A percentile compares a stretch with the other conserved stretches of the same genome.
Conservation (phyloP, 2,113 vertebrate genomes). For the Chamaea fasciata region DNA sequence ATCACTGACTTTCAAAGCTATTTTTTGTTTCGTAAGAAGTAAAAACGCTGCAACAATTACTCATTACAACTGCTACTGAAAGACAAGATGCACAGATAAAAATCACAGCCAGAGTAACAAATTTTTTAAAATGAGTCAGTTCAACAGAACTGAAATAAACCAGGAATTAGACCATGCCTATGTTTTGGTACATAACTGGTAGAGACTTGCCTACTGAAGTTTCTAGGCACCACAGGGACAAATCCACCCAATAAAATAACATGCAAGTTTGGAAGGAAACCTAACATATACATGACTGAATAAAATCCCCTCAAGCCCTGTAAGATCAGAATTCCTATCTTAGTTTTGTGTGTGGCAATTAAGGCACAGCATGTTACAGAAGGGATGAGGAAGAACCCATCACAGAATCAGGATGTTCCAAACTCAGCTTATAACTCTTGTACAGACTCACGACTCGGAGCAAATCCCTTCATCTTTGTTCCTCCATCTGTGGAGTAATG, state of each 20-base stretch:
- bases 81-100: background rate
- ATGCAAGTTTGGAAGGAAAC: background rate
- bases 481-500: background rate
- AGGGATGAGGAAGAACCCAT: background rate
- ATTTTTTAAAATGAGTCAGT: background rate
- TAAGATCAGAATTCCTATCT: background rate
- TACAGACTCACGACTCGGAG: background rate
- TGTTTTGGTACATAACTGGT: background rate
- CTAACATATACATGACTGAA: rapidly evolving
- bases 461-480: background rate
- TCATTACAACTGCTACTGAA: background rate
- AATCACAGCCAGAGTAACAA: background rate
- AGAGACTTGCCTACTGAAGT: background rate
- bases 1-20: background rate
- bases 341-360: background rate
- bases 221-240: background rate
- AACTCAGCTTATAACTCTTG: background rate
- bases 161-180: background rate
- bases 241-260: background rate
- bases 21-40: background rate
- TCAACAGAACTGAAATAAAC: background rate
- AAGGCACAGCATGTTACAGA: background rate
- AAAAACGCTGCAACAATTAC: background rate
- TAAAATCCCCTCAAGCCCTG: background rate
- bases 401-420: background rate